A percentile compares a stretch with the other conserved stretches of the same genome.
phyloP scores from a whole-genome alignment of 2,888 invertebrate species.

The Drosophila buzzatii region DNA sequence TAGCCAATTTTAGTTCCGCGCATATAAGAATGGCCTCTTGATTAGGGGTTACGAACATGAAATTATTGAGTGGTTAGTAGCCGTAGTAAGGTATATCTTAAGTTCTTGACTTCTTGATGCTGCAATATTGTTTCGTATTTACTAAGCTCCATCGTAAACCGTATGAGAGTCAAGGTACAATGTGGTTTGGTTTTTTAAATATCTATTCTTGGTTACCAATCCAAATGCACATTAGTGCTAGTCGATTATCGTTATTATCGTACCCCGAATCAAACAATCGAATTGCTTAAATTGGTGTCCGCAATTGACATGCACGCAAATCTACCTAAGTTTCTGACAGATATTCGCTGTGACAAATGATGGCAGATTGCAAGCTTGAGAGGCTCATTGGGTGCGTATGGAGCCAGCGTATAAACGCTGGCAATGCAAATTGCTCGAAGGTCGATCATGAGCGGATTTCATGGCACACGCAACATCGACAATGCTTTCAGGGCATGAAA shows the following conservation, averaged over 20 bases:
- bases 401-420: constrained; percentile 7
- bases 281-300: constrained; percentile 31
- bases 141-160: constrained; percentile 33
- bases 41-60: constrained; percentile 14
- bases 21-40: not conserved
- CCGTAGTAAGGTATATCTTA: constrained; percentile 30
- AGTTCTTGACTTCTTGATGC: constrained; percentile 31
- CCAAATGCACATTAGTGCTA: constrained; percentile 50
- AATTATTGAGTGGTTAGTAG: constrained; percentile 50
- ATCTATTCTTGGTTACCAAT: constrained; percentile 33
- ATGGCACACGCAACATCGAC: constrained; percentile 29
- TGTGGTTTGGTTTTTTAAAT: constrained; percentile 28
- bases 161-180: constrained; percentile 66
- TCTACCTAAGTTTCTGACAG: constrained; percentile 34
- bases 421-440: constrained; percentile 50
- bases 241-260: constrained; percentile 54
- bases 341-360: constrained; percentile 50
- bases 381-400: constrained; percentile 47
- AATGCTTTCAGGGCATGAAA: constrained; percentile 9
- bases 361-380: constrained; percentile 20
- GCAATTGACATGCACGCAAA: constrained; percentile 60
- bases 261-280: constrained; percentile 35
- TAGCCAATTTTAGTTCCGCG: constrained; percentile 9
- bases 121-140: constrained; percentile 37
- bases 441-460: constrained; percentile 32